Percentiles rank a stretch among this genome's conserved stretches.
These are phyloP conservation scores for Cataglyphis cursor DNA, from an alignment of 2,888 invertebrate genomes.

Conservation along the genomic window DNA sequence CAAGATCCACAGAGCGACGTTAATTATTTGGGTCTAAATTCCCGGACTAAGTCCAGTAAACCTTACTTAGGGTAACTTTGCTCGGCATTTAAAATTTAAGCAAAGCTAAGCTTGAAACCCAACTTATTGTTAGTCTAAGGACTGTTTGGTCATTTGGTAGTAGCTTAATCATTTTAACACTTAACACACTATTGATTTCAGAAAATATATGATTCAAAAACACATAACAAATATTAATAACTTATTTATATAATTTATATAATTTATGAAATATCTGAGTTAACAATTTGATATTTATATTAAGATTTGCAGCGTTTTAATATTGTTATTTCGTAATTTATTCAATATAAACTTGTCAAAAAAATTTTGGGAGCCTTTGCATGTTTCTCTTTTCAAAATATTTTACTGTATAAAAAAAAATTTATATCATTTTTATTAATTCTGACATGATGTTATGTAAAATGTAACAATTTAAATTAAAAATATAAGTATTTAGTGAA, in stretches of 20 bases:
- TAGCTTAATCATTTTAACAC: slow-evolving; percentile 63
- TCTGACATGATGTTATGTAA: neutral
- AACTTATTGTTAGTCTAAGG: slow-evolving; percentile 57
- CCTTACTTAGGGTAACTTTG: slow-evolving; percentile 68
- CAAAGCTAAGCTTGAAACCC: slow-evolving; percentile 67
- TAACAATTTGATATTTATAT: slow-evolving; percentile 11
- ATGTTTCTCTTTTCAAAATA: neutral
- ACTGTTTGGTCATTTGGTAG: slow-evolving; percentile 63
- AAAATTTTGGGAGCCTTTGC: neutral
- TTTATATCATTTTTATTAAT: neutral
- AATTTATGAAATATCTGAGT: slow-evolving; percentile 26
- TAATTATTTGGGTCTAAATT: slow-evolving; percentile 71
- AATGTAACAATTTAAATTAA: neutral
- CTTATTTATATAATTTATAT: slow-evolving; percentile 47
- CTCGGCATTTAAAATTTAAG: slow-evolving; percentile 73
- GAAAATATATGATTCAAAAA: slow-evolving; percentile 27
- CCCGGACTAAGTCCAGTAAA: slow-evolving; percentile 69
- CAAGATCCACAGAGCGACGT: slow-evolving; percentile 54
- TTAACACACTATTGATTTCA: slow-evolving; percentile 54
- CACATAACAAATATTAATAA: slow-evolving; percentile 41
- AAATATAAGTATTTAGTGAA: neutral
- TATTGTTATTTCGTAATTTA: neutral
- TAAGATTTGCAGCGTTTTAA: neutral
- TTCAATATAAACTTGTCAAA: neutral
- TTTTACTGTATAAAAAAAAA: neutral